Evolutionary conservation across 2,888 invertebrate species (phyloP).

Genomic region (Argyresthia goedartella): DNA sequence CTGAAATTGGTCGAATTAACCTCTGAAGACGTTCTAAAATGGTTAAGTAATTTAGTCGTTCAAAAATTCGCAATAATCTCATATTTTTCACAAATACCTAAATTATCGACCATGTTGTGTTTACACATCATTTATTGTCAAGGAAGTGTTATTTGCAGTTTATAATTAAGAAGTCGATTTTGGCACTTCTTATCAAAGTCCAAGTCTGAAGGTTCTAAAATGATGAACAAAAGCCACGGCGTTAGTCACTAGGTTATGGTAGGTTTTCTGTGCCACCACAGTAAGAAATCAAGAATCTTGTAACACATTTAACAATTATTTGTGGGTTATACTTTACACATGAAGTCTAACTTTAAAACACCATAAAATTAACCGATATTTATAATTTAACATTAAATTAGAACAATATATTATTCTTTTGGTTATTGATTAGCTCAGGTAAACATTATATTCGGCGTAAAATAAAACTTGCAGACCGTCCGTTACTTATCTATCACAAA

Average conservation of each 20-base stretch:
- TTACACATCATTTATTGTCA: too few species aligned
- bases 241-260: not conserved
- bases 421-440: too few species aligned
- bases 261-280: conserved; percentile 4
- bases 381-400: not conserved
- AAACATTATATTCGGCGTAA: not conserved
- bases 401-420: not conserved
- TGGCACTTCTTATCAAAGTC: conserved; percentile 34
- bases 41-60: too few species aligned
- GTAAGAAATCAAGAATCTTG: not conserved
- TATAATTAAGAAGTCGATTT: conserved; percentile 35
- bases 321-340: not conserved
- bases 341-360: not conserved
- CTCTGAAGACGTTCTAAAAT: too few species aligned
- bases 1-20: too few species aligned
- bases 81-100: too few species aligned
- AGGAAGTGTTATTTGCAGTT: too few species aligned
- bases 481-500: not conserved
- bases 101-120: too few species aligned
- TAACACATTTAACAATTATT: not conserved
- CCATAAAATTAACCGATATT: not conserved
- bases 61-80: too few species aligned
- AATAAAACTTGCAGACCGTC: not conserved
- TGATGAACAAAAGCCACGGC: not conserved
- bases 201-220: not conserved